Percentiles rank a stretch among this genome's conserved stretches.
phyloP scores from a whole-genome alignment of 2,113 vertebrate species.

The Circaetus cinerascens region DNA sequence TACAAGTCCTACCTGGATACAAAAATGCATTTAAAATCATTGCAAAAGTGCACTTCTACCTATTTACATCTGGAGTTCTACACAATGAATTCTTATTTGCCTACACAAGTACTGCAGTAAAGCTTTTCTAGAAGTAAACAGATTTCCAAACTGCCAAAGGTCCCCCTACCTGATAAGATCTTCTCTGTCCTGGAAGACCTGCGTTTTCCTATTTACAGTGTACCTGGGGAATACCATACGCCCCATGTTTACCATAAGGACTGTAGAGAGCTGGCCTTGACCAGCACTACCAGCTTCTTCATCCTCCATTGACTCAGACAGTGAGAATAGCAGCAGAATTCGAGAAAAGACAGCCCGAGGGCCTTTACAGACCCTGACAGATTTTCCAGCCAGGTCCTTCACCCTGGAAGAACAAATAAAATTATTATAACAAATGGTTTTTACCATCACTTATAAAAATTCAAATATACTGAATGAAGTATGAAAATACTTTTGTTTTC shows the following conservation, averaged over 20 bases:
- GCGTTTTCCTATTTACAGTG: slow-evolving; percentile 74
- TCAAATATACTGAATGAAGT: background rate
- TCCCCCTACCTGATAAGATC: slow-evolving; percentile 86
- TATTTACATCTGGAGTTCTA: background rate
- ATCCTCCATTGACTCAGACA: slow-evolving; percentile 85
- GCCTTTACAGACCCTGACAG: slow-evolving; percentile 75
- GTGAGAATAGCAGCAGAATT: slow-evolving; percentile 86
- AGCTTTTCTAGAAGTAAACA: background rate
- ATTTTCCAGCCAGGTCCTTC: slow-evolving; percentile 81
- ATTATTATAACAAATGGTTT: accelerated
- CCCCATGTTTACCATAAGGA: slow-evolving; percentile 88
- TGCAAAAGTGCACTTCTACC: background rate
- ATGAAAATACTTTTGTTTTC: background rate
- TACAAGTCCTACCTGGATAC: background rate
- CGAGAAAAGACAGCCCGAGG: slow-evolving; percentile 88
- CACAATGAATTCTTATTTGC: background rate
- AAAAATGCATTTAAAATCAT: background rate
- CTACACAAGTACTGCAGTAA: background rate
- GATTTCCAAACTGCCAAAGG: background rate
- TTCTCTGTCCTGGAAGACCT: slow-evolving; percentile 86
- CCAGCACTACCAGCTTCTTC: slow-evolving; percentile 87
- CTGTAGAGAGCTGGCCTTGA: slow-evolving; percentile 85
- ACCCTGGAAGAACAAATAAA: slow-evolving; percentile 73
- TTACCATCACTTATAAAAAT: background rate
- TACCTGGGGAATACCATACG: slow-evolving; percentile 86